These are phyloP conservation scores for Escarpia spicata DNA, from an alignment of 2,888 invertebrate genomes.

Conservation along the genomic window DNA sequence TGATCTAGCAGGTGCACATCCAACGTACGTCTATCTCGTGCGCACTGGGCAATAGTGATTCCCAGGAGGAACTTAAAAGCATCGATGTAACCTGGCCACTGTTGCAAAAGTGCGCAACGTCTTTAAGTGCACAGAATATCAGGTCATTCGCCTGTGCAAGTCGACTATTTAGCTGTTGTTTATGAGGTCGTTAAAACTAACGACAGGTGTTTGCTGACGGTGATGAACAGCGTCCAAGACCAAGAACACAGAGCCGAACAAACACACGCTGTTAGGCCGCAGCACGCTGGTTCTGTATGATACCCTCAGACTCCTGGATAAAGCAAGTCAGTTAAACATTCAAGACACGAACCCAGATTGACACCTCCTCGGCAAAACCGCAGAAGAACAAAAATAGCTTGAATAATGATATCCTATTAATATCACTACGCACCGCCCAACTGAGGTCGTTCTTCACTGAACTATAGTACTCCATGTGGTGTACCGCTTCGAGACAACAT, in stretches of 20 bases:
- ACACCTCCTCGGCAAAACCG: not conserved
- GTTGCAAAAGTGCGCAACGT: not conserved
- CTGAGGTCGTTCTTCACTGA: not conserved
- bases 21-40: not conserved
- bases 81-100: not conserved
- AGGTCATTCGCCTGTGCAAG: not conserved
- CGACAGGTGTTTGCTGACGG: not conserved
- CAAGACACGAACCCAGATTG: not conserved
- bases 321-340: not conserved
- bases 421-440: not conserved
- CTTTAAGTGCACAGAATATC: not conserved
- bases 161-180: not conserved
- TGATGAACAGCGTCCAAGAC: not conserved
- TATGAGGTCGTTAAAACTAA: not conserved
- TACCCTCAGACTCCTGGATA: not conserved
- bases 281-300: not conserved
- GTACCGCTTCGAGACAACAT: not conserved
- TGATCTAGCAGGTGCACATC: not conserved
- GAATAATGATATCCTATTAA: not conserved
- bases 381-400: not conserved
- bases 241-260: not conserved
- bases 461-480: not conserved
- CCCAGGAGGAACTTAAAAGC: no score
- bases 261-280: not conserved
- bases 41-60: no score